phyloP scores from a whole-genome alignment of 2,797 vertebrate genomes.

The Sebastes melanostomus region DNA sequence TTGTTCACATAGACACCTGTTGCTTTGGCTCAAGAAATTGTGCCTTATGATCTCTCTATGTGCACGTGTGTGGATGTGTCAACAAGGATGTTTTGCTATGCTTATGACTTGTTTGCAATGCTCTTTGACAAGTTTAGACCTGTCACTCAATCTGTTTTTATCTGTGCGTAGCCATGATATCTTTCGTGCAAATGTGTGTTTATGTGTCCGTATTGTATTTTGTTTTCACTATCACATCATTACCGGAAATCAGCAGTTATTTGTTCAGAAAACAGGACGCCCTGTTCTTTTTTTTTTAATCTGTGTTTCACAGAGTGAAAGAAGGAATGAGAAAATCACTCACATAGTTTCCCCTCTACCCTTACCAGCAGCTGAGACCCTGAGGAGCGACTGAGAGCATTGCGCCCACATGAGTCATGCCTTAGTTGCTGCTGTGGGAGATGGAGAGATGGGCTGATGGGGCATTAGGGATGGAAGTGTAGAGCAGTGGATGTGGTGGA shows the following conservation, averaged over 20 bases:
- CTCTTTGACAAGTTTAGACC: conserved; percentile 24
- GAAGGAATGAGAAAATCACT: conserved; percentile 24
- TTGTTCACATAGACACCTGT: conserved; percentile 58
- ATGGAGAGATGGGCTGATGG: conserved; percentile 55
- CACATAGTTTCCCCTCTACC: conserved; percentile 57
- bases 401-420: conserved; percentile 70
- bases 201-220: not conserved
- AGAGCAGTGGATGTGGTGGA: conserved; percentile 44
- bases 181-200: not conserved
- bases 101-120: conserved; percentile 9
- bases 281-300: conserved; percentile 5
- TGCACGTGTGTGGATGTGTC: conserved; percentile 17
- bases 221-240: not conserved
- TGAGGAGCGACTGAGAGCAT: conserved; percentile 36
- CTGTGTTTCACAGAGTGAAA: conserved; percentile 21
- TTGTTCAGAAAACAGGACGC: not conserved
- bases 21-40: conserved; percentile 34
- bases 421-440: conserved; percentile 62
- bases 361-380: conserved; percentile 60
- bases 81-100: conserved; percentile 23
- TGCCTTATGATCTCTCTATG: not conserved
- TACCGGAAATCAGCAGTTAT: not conserved
- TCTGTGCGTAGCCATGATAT: not conserved
- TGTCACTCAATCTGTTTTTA: conserved; percentile 5
- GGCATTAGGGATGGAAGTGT: conserved; percentile 55